A percentile compares a stretch with the other conserved stretches of the same genome.
Conservation (phyloP, 2,888 invertebrate species). For the Megamerina dolium region DNA sequence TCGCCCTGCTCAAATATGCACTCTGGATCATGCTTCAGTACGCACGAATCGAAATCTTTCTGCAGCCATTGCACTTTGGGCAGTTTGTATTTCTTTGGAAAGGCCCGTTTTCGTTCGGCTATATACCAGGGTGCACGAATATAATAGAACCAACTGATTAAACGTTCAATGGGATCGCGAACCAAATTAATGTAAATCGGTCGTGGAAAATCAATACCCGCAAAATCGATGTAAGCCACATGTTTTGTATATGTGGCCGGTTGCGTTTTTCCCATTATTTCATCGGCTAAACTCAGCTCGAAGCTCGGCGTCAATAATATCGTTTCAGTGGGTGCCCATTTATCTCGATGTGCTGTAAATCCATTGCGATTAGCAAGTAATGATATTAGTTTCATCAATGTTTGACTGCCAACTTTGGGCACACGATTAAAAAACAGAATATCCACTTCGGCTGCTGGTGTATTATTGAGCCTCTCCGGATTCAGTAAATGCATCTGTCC, state of each 20-base stretch:
- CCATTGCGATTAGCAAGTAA: slow-evolving; percentile 58
- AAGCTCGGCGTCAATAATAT: slow-evolving; percentile 60
- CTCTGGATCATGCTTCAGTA: slow-evolving; percentile 70
- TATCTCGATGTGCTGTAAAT: slow-evolving; percentile 72
- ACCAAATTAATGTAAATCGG: slow-evolving; percentile 86
- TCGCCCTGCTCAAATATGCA: slow-evolving; percentile 68
- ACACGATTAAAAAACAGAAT: slow-evolving; percentile 83
- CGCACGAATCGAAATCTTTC: slow-evolving; percentile 81
- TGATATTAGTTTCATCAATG: slow-evolving; percentile 76
- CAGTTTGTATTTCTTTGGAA: slow-evolving; percentile 26
- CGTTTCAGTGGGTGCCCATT: slow-evolving; percentile 58
- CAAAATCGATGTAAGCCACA: slow-evolving; percentile 81
- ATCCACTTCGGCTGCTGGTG: slow-evolving; percentile 51
- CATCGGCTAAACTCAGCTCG: slow-evolving; percentile 64
- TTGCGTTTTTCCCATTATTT: slow-evolving; percentile 68
- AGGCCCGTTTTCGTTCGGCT: slow-evolving; percentile 57
- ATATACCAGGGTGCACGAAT: slow-evolving; percentile 85
- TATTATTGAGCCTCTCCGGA: slow-evolving; percentile 34
- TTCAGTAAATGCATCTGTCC: slow-evolving; percentile 29
- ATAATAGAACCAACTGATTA: slow-evolving; percentile 88
- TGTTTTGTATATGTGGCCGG: slow-evolving; percentile 80
- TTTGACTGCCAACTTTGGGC: slow-evolving; percentile 85
- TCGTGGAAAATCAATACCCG: slow-evolving; percentile 64
- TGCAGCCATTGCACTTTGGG: slow-evolving; percentile 63
- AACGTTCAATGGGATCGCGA: slow-evolving; percentile 79